Base-by-base conservation (phyloP, 2,797 vertebrate species). In the Serranus cabrilla region DNA sequence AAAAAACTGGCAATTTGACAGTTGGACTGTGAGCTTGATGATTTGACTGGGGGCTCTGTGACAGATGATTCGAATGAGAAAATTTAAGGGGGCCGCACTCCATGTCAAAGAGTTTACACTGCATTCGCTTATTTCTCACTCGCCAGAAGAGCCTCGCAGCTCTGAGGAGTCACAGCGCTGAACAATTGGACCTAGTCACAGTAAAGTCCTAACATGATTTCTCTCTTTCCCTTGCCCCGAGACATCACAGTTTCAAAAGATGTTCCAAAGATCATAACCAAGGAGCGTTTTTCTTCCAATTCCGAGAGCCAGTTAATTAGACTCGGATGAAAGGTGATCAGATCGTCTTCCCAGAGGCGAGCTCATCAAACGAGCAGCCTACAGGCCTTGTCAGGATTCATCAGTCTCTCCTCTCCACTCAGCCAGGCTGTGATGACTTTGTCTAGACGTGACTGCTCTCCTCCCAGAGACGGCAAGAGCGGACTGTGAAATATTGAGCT, bases 291-390 rank as follows among this genome's bases (percentile, higher is more conserved):
- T 78, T 40, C 61, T 73, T 77, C 54, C 62, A 76, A 77, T 76
- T 84, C 55, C 16, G 18, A 27, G 65, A 60, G 73, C 67, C 52
- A 49, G 64, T 89, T 89, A 75, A 84, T 90, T 75, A 62, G 70
- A 52, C 63, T 75, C 49, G 59, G 65, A 89, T 83, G 74, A 89
- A 87, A 92, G 74, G 83, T 88, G 86, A 88, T 88, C 75, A 65
- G 85, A 90, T 74, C 25, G 42, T 75, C 83, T 74, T 74, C 71
- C 71, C 68, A 25, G 57, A 64, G 61, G 82, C 51, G 2, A 67
- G 74, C 75, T 87, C 83, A 81, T 87, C 71, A 89, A 80, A 82
- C 57, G 18, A 65, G 72, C n/a, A 20, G 80, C 83, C 87, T 46
- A 37, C 60, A 86, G 84, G 76, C 78, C 61, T 61, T 70, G 85